Percentiles rank a stretch among this genome's conserved stretches.
These are phyloP conservation scores for Piaya cayana DNA, from an alignment of 2,113 vertebrate genomes.

Conservation along the genomic window DNA sequence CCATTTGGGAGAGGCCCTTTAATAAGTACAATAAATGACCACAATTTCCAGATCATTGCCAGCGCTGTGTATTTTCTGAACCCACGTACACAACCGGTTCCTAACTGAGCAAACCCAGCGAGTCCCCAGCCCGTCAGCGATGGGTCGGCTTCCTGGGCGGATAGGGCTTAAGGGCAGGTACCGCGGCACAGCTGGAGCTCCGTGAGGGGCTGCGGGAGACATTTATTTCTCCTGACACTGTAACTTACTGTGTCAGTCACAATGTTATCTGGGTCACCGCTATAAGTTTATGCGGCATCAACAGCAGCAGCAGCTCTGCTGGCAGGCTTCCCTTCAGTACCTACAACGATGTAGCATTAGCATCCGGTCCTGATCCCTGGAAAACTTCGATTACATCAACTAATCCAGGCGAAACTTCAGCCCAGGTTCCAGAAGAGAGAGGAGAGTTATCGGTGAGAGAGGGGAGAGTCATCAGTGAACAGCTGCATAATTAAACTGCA, in stretches of 20 bases:
- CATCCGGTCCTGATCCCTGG: neutral
- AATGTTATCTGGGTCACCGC: conserved; percentile 54
- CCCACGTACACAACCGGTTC: neutral
- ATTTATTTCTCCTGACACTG: conserved; percentile 63
- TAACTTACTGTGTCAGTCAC: conserved; percentile 62
- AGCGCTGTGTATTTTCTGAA: neutral
- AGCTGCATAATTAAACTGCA: neutral
- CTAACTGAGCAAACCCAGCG: neutral
- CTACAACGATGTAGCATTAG: accelerated
- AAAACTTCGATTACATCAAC: neutral
- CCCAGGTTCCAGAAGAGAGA: neutral
- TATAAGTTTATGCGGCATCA: neutral
- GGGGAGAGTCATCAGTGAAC: neutral
- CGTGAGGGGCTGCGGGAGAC: conserved; percentile 14
- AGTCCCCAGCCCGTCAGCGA: neutral
- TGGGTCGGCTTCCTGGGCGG: neutral
- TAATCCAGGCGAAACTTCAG: neutral
- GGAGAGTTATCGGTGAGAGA: neutral
- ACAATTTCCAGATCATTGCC: neutral
- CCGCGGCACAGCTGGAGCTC: conserved; percentile 50
- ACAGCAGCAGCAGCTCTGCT: neutral
- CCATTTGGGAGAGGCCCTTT: neutral
- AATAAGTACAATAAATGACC: neutral
- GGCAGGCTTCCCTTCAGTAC: neutral
- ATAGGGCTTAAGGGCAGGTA: conserved; percentile 55